These are phyloP conservation scores for roundworm (Caenorhabditis elegans) DNA, from an alignment of 1,140 invertebrate species.

Conservation along the genomic window WBcel235 BX284605.5:9394501-9395000, in stretches of 20 bases:
- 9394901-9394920: too few relatives aligned
- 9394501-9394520: background rate
- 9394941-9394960: too few relatives aligned
- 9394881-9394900: background rate
- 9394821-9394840: constrained; percentile 3
- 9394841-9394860: background rate
- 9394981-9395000: too few relatives aligned
- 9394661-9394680: background rate
- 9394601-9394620: background rate
- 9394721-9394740: background rate
- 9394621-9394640: too few relatives aligned
- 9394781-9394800: background rate
- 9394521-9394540: constrained; percentile 5
- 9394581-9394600: background rate
- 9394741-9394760: background rate
- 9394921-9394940: too few relatives aligned
- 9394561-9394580: too few relatives aligned
- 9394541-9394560: background rate
- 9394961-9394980: too few relatives aligned
- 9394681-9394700: background rate
- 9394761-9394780: background rate
- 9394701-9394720: background rate
- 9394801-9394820: background rate
- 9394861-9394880: background rate
- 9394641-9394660: too few relatives aligned